phyloP scores from a whole-genome alignment of 2,888 invertebrate species.

The Cryptophagus acutangulus region DNA sequence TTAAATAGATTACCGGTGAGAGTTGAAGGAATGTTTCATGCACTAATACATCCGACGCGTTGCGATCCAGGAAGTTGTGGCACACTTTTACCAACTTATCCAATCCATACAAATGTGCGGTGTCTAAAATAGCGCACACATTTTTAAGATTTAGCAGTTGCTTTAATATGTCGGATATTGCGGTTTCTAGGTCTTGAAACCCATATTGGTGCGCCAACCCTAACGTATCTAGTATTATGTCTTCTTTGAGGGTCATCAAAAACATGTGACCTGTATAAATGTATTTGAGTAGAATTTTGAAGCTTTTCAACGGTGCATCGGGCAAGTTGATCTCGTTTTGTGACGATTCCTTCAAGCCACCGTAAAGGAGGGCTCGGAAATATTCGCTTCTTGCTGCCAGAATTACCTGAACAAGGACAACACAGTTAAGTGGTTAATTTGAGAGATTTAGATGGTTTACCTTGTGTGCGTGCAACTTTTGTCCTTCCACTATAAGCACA shows the following conservation, averaged over 20 bases:
- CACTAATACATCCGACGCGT: conserved; percentile 78
- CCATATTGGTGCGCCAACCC: conserved; percentile 96
- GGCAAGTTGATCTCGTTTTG: conserved; percentile 79
- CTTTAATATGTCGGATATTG: conserved; percentile 89
- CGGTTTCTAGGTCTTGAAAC: conserved; percentile 83
- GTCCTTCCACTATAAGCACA: conserved; percentile 77
- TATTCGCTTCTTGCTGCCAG: conserved; percentile 94
- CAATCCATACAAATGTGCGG: conserved; percentile 72
- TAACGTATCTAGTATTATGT: conserved; percentile 64
- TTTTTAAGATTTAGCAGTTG: conserved; percentile 83
- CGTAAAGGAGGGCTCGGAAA: conserved; percentile 80
- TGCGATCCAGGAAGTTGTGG: conserved; percentile 83
- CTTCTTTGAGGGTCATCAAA: conserved; percentile 61
- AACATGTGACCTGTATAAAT: conserved; percentile 87
- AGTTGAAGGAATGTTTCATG: conserved; percentile 80
- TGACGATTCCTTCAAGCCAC: conserved; percentile 70
- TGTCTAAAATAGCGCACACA: conserved; percentile 92
- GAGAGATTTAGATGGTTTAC: conserved; percentile 33
- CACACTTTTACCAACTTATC: conserved; percentile 71
- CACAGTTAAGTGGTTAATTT: conserved; percentile 7
- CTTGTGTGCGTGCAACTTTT: conserved; percentile 64
- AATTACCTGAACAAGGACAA: conserved; percentile 58
- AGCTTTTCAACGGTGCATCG: conserved; percentile 77
- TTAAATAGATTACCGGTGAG: conserved; percentile 62
- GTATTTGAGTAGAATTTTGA: conserved; percentile 87